Evolutionary conservation across 2,888 invertebrate species (phyloP).

Genomic region (Melanostoma scalare): DNA sequence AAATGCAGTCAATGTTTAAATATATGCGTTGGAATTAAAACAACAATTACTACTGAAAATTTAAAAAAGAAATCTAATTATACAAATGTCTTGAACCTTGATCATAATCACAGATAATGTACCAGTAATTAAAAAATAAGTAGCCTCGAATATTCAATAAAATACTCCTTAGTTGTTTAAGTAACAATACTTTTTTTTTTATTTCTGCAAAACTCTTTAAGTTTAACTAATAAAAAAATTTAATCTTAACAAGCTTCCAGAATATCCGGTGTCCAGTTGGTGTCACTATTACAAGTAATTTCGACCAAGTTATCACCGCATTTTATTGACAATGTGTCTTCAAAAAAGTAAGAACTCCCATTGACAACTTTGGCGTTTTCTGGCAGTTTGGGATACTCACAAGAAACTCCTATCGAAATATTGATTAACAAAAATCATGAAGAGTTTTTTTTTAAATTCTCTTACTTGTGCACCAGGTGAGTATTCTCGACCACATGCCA

Average conservation of each 20-base stretch:
- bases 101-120: constrained; percentile 12
- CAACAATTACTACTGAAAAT: too few species aligned
- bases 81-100: constrained; percentile 16
- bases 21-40: background rate
- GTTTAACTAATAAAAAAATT: background rate
- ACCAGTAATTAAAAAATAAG: constrained; percentile 13
- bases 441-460: constrained; percentile 38
- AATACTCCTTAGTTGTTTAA: constrained; percentile 64
- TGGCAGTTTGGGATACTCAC: constrained; percentile 82
- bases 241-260: constrained; percentile 49
- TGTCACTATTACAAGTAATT: constrained; percentile 79
- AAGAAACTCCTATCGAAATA: constrained; percentile 82
- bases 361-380: constrained; percentile 79
- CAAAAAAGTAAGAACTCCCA: constrained; percentile 83
- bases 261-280: constrained; percentile 73
- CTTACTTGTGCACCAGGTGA: constrained; percentile 83
- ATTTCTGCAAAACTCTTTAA: constrained; percentile 7
- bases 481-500: constrained; percentile 83
- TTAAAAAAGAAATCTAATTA: background rate
- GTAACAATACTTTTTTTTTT: constrained; percentile 10
- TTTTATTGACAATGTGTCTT: constrained; percentile 81
- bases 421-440: background rate
- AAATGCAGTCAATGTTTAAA: constrained; percentile 81
- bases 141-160: constrained; percentile 52
- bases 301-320: constrained; percentile 58